Base-by-base conservation (phyloP, 2,797 vertebrate genomes). In the Muraenolepis orangiensis region DNA sequence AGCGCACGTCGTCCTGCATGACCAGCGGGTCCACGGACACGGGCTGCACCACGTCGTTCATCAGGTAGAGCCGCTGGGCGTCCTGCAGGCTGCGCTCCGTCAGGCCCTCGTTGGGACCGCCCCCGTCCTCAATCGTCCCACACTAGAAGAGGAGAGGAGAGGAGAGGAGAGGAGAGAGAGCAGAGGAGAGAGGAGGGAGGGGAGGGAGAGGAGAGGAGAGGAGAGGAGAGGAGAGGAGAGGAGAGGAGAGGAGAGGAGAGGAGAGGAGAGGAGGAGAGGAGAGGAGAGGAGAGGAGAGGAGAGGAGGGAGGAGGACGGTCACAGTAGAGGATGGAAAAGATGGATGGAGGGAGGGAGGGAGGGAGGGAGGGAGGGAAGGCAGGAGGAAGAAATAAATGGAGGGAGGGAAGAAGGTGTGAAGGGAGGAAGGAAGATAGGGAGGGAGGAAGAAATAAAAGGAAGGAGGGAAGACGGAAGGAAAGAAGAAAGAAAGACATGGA, bases 71-170 rank as follows among this genome's bases (percentile, higher is more conserved):
- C 66, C 97, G 93, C 92, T 99, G 97, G 0, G 98, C 98, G 0
- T 99, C 98, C 89, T 98, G 97, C 82, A 99, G 94, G 87, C 97
- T 98, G 84, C 97, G 95, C 87, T 99, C 97, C 0, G 98, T 99
- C 90, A 99, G 80, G 76, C 96, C 96, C 90, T 97, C 94, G 0
- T 99, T 99, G 20, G 96, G 96, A 38, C 96, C 95, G n/a, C 93
- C 40, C 40, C 40, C 89, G 20, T 99, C 97, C 0, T 93, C 92
- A 77, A 98, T 92, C 0, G 96, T 97, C 2, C 97, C 97, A 42
- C 98, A 99, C 98, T 99, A 86, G 13, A 20, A 28, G 57, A 26
- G 28, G 66, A 16, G 38, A 6, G n/a, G 4, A 14, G 40, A 14
- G 40, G 12, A 16, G 40, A 14, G 40, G 40, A 1, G 40, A 14